phyloP scores from a whole-genome alignment of 2,797 vertebrate genomes.

The Falco berigora region DNA sequence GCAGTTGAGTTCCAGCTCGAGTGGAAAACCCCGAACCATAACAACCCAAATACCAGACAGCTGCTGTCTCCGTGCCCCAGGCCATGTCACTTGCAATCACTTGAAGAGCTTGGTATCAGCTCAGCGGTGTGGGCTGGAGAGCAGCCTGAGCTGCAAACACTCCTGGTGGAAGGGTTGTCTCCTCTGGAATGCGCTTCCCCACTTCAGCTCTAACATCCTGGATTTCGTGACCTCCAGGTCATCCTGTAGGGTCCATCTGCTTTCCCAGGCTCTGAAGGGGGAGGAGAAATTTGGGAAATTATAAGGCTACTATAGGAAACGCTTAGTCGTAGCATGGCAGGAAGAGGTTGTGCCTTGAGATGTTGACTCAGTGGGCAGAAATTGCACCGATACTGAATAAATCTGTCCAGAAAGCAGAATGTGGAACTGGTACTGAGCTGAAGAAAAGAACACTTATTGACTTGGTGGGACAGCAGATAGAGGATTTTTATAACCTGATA shows the following conservation, averaged over 20 bases:
- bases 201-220: neutral
- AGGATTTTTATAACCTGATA: neutral
- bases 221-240: neutral
- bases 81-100: neutral
- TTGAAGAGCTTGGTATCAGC: neutral
- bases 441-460: neutral
- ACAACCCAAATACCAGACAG: neutral
- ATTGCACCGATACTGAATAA: neutral
- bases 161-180: neutral
- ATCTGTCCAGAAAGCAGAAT: neutral
- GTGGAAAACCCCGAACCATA: neutral
- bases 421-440: neutral
- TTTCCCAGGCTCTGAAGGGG: constrained; percentile 19
- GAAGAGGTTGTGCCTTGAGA: neutral
- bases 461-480: neutral
- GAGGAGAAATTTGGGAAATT: neutral
- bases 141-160: neutral
- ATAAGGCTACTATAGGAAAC: neutral
- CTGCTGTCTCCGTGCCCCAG: neutral
- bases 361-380: neutral
- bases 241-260: neutral
- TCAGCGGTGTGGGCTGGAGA: neutral
- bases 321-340: accelerated
- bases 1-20: neutral
- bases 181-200: neutral